phyloP scores from a whole-genome alignment of 2,888 invertebrate genomes.

The Meta bourneti region DNA sequence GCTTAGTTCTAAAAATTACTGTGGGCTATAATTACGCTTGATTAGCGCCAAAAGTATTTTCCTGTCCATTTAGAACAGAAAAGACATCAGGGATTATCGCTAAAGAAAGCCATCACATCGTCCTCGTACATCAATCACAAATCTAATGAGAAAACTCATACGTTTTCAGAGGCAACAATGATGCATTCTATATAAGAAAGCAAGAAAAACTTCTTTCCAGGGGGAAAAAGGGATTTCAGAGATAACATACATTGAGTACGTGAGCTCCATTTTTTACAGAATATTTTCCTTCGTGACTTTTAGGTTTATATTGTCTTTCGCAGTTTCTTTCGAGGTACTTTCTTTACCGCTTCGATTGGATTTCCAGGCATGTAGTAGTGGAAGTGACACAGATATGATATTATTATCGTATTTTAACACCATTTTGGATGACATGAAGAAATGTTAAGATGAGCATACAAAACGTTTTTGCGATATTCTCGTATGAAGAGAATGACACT shows the following conservation, averaged over 20 bases:
- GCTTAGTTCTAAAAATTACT: too few relatives aligned
- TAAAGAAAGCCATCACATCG: constrained; percentile 18
- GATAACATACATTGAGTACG: constrained; percentile 28
- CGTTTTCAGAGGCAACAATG: constrained; percentile 7
- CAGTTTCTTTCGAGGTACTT: neutral
- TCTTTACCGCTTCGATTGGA: constrained; percentile 6
- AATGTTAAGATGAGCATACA: neutral
- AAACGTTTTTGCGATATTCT: neutral
- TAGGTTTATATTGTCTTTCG: constrained; percentile 10
- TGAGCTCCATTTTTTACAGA: constrained; percentile 51
- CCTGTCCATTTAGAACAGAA: neutral
- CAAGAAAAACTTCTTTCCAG: constrained; percentile 1
- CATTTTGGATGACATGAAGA: neutral
- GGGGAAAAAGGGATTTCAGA: constrained; percentile 30
- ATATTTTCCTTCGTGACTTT: neutral
- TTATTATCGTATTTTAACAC: neutral
- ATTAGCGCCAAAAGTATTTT: too few relatives aligned
- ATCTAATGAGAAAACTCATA: constrained; percentile 47
- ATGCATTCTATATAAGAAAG: constrained; percentile 10
- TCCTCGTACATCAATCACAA: constrained; percentile 30
- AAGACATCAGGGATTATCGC: constrained; percentile 1
- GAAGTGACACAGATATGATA: neutral
- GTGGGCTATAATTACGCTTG: too few relatives aligned
- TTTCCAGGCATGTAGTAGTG: neutral
- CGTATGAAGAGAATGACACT: too few relatives aligned